These are phyloP conservation scores for Dasysyrphus tricinctus DNA, from an alignment of 2,888 invertebrate genomes.

Conservation along the genomic window DNA sequence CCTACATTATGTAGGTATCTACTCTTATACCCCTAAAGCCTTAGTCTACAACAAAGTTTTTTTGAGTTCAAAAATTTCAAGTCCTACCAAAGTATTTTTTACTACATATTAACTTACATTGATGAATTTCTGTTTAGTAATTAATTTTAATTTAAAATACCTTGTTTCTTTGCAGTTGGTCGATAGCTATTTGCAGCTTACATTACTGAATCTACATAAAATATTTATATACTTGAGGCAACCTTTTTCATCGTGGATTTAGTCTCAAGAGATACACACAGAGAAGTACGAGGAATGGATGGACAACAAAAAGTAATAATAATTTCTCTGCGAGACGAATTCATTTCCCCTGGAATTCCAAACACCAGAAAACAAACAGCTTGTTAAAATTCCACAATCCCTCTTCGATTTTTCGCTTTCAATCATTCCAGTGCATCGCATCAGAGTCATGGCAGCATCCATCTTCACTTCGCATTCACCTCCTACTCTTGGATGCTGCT, in stretches of 20 bases:
- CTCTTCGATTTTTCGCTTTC: constrained; percentile 76
- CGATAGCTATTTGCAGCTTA: background rate
- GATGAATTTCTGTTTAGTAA: background rate
- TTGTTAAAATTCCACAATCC: constrained; percentile 80
- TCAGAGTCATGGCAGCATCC: constrained; percentile 51
- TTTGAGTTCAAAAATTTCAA: no score
- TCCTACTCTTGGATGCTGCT: background rate
- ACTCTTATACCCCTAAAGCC: no score
- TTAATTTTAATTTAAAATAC: constrained; percentile 14
- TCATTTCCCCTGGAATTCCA: constrained; percentile 76
- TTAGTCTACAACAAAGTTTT: no score
- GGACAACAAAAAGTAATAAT: constrained; percentile 27
- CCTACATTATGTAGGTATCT: no score
- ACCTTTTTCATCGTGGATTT: background rate
- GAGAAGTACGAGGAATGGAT: constrained; percentile 19
- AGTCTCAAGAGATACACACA: background rate
- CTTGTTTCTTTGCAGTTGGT: background rate
- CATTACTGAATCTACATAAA: constrained; percentile 16
- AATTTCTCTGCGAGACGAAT: constrained; percentile 66
- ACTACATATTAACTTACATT: background rate
- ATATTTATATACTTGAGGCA: background rate
- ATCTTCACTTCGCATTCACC: constrained; percentile 31
- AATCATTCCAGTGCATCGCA: constrained; percentile 73
- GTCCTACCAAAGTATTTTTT: no score
- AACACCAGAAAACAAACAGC: constrained; percentile 79